These are phyloP conservation scores for Melinopterus prodromus DNA, from an alignment of 2,888 invertebrate species.

Conservation along the genomic window DNA sequence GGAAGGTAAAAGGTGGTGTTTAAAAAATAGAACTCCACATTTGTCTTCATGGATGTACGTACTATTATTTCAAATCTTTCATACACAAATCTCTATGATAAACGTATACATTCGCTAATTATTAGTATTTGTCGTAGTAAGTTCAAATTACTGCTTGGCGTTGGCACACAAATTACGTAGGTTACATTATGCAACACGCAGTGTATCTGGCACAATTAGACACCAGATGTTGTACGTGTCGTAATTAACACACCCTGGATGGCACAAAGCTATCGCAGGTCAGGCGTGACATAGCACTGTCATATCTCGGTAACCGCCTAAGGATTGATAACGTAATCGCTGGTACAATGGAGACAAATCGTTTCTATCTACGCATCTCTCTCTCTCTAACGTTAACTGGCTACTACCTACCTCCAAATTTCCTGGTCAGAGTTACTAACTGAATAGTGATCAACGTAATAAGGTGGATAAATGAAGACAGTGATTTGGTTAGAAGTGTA, in stretches of 20 bases:
- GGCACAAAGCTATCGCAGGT: neutral
- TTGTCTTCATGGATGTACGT: neutral
- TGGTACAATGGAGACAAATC: neutral
- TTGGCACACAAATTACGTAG: neutral
- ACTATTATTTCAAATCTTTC: neutral
- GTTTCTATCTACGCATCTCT: neutral
- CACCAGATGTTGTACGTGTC: neutral
- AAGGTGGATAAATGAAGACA: too few species aligned
- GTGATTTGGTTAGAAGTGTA: too few species aligned
- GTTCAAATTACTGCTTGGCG: neutral
- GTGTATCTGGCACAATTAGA: neutral
- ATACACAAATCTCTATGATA: too few species aligned
- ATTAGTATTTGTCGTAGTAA: neutral
- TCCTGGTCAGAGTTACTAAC: too few species aligned
- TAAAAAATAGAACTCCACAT: neutral
- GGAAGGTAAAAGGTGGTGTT: neutral
- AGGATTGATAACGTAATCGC: neutral
- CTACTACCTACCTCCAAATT: too few species aligned
- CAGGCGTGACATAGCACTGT: neutral
- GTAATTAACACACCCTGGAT: neutral
- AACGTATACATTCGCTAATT: neutral
- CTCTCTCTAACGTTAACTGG: neutral
- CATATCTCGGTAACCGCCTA: neutral
- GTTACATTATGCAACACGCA: neutral
- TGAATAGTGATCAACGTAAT: too few species aligned